Evolutionary conservation across 2,113 vertebrate species (phyloP).

Genomic region (Ceuthmochares aereus): DNA sequence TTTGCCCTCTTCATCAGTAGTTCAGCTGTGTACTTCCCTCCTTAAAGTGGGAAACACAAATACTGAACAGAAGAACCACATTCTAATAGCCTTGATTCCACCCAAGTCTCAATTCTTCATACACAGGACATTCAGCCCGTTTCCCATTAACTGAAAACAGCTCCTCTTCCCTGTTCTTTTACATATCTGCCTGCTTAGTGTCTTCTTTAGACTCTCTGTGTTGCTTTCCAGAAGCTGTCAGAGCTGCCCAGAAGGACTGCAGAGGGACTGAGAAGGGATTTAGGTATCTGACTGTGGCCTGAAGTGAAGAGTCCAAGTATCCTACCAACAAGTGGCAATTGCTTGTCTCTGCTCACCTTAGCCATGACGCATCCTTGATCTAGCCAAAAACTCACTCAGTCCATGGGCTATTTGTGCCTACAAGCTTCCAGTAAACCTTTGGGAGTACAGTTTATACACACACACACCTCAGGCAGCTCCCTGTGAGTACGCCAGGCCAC

Average conservation of each 20-base stretch:
- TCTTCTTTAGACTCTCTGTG: not conserved
- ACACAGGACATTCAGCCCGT: not conserved
- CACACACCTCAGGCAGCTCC: not conserved
- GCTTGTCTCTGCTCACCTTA: not conserved
- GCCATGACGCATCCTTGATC: not conserved
- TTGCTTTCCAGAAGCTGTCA: not conserved
- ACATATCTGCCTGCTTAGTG: not conserved
- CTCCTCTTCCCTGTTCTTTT: not conserved
- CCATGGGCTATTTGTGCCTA: not conserved
- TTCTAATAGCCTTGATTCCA: not conserved
- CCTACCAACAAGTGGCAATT: not conserved
- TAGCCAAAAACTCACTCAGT: not conserved
- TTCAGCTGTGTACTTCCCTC: not conserved
- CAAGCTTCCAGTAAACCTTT: not conserved
- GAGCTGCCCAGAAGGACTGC: not conserved
- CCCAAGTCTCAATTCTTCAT: not conserved
- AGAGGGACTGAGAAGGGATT: not conserved
- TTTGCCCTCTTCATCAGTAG: not conserved
- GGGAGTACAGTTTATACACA: accelerated
- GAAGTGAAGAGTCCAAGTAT: not conserved
- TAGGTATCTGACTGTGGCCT: not conserved
- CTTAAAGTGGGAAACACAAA: not conserved
- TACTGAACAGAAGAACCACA: not conserved
- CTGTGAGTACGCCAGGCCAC: not conserved
- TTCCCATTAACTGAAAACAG: not conserved